Conservation (phyloP, 2,113 vertebrate genomes). For the Gopherus flavomarginatus region DNA sequence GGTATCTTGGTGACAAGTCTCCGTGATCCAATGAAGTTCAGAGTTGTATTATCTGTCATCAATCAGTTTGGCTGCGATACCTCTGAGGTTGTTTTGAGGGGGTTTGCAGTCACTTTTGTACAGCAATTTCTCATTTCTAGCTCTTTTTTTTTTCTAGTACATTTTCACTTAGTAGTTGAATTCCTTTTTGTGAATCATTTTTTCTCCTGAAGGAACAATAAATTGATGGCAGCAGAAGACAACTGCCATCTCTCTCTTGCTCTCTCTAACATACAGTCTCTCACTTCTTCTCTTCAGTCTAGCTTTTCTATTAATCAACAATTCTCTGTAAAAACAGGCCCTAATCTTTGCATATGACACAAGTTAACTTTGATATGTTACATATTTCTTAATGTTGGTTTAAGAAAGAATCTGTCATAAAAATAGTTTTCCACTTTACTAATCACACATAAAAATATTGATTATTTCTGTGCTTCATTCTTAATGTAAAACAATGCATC, state of each 20-base stretch:
- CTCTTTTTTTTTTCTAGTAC: neutral
- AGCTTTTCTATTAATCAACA: constrained; percentile 16
- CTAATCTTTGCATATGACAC: neutral
- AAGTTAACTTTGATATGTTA: neutral
- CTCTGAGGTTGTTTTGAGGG: neutral
- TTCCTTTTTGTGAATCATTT: neutral
- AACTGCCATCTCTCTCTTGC: neutral
- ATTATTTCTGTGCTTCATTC: constrained; percentile 46
- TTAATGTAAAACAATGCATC: neutral
- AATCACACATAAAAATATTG: neutral
- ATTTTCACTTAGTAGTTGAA: constrained; percentile 5
- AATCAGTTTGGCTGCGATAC: neutral
- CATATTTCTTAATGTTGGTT: neutral
- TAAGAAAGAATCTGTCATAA: neutral
- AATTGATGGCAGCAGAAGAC: neutral
- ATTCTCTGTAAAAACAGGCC: neutral
- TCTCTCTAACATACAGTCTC: neutral
- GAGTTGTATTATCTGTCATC: neutral
- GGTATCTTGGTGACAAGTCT: neutral
- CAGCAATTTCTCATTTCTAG: neutral
- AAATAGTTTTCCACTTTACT: neutral
- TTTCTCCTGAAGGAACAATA: neutral
- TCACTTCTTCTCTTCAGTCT: neutral
- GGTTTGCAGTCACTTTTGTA: fast-evolving
- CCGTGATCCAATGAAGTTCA: neutral